Evolutionary conservation across 2,888 invertebrate species (phyloP).

Genomic region (Sphaerophoria rueppellii): DNA sequence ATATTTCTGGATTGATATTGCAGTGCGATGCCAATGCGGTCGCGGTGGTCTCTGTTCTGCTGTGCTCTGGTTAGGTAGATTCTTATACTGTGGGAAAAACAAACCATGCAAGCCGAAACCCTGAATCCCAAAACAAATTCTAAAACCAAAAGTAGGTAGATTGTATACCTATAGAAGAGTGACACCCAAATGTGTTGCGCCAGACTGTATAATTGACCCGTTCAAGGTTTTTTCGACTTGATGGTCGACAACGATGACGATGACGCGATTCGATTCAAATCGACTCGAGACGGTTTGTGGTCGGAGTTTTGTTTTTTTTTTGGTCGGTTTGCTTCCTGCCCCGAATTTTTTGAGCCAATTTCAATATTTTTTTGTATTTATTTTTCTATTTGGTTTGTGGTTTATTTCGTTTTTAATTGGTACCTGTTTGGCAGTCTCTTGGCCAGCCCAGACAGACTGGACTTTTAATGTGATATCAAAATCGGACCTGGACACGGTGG

Average conservation of each 20-base stretch:
- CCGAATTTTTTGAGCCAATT: constrained; percentile 58
- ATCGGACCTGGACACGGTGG: constrained; percentile 1
- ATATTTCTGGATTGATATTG: constrained; percentile 27
- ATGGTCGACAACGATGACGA: constrained; percentile 25
- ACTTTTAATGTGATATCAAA: constrained; percentile 31
- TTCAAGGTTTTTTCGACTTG: constrained; percentile 60
- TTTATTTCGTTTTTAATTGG: constrained; percentile 71
- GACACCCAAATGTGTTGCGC: constrained; percentile 69
- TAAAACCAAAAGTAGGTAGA: constrained; percentile 37
- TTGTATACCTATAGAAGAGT: constrained; percentile 14
- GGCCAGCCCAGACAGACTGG: constrained; percentile 63
- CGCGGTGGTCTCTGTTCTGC: not conserved
- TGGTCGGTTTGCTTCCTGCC: constrained; percentile 56
- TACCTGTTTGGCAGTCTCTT: constrained; percentile 69
- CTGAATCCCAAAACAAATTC: constrained; percentile 42
- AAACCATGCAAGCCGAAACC: constrained; percentile 12
- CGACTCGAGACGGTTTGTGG: constrained; percentile 23
- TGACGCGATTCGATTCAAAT: not conserved
- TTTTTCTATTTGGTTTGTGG: constrained; percentile 63
- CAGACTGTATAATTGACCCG: constrained; percentile 73
- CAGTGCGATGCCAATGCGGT: constrained; percentile 3
- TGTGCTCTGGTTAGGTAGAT: constrained; percentile 29
- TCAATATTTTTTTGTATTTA: constrained; percentile 31
- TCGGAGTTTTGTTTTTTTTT: constrained; percentile 3
- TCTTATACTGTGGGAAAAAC: constrained; percentile 46